A percentile compares a stretch with the other conserved stretches of the same genome.
Conservation (phyloP, 1,140 invertebrate genomes). For the Calliphora vicina region DNA sequence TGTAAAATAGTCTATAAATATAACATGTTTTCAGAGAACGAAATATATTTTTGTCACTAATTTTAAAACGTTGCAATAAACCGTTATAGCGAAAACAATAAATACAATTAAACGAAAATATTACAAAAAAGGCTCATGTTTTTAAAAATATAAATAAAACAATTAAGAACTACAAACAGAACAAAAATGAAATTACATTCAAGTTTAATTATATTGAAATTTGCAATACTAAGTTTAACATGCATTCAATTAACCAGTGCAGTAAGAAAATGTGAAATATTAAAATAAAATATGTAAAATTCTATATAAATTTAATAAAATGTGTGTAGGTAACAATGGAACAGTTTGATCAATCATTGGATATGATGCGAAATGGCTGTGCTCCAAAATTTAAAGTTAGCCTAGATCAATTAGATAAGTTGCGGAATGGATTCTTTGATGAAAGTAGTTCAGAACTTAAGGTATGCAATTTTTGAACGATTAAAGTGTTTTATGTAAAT, state of each 20-base stretch:
- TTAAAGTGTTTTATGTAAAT: no score
- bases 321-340: conserved; percentile 49
- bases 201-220: neutral
- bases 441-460: conserved; percentile 44
- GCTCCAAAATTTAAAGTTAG: conserved; percentile 51
- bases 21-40: neutral
- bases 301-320: neutral
- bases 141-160: neutral
- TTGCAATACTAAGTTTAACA: neutral
- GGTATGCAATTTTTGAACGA: conserved; percentile 39
- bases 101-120: neutral
- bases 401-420: conserved; percentile 45
- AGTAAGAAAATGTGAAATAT: conserved; percentile 21
- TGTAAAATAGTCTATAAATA: neutral
- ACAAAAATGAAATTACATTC: neutral
- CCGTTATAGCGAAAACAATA: neutral
- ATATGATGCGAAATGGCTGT: conserved; percentile 58
- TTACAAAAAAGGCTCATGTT: neutral
- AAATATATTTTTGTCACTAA: neutral
- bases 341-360: conserved; percentile 54
- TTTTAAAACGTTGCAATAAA: neutral
- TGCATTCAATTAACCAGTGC: conserved; percentile 14
- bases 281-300: neutral
- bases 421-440: conserved; percentile 50
- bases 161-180: neutral